Conservation (phyloP, 1,140 invertebrate species). For the Drosophila bocqueti region DNA sequence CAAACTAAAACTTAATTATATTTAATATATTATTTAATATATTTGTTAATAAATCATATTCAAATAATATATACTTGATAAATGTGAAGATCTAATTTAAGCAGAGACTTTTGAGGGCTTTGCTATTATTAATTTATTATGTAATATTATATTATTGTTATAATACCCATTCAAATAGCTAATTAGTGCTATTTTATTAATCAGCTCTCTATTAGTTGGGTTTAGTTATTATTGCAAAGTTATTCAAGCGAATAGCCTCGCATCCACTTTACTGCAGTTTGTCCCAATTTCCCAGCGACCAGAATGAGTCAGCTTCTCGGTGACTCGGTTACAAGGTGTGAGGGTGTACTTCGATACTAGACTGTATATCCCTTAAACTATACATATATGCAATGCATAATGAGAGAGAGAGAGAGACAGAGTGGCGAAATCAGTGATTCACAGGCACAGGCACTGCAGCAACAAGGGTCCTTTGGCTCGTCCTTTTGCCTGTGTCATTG, state of each 20-base stretch:
- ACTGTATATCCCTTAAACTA: not conserved
- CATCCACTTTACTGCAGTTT: constrained; percentile 1
- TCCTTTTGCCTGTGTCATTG: constrained; percentile 34
- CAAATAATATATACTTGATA: no score
- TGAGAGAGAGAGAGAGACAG: constrained; percentile 1
- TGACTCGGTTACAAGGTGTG: constrained; percentile 36
- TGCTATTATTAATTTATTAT: no score
- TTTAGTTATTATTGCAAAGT: not conserved
- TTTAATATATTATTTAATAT: no score
- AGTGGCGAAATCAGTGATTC: constrained; percentile 33
- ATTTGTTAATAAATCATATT: not conserved
- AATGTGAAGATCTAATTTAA: no score
- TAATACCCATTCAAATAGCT: not conserved
- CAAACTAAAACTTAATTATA: no score
- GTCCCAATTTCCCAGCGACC: constrained; percentile 12
- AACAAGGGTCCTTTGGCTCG: constrained; percentile 21
- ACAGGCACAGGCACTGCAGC: constrained; percentile 22
- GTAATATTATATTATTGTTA: no score
- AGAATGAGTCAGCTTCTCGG: constrained; percentile 18
- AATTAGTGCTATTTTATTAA: not conserved
- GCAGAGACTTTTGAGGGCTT: no score
- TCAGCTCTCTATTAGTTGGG: not conserved
- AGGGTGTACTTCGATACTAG: not conserved
- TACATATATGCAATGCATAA: constrained; percentile 21
- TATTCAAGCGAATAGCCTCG: not conserved